Conservation (phyloP, 2,888 invertebrate species). For the Xanthostigma xanthostigma region DNA sequence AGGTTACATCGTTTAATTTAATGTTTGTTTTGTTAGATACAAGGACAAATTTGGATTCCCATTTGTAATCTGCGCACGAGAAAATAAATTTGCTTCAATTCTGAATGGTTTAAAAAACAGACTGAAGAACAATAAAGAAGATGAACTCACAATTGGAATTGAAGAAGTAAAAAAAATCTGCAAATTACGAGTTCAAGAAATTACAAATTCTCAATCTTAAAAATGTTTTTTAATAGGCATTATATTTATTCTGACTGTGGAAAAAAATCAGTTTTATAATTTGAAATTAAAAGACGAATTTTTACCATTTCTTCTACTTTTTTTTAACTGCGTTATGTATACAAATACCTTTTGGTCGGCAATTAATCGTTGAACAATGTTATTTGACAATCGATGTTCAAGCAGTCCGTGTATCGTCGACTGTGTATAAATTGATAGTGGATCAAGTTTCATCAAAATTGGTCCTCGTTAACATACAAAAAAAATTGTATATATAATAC, state of each 20-base stretch:
- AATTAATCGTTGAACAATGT: no score
- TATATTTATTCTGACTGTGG: not conserved
- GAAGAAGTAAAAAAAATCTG: slow-evolving; percentile 56
- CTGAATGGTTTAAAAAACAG: slow-evolving; percentile 37
- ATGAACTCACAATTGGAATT: slow-evolving; percentile 41
- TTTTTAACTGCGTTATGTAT: no score
- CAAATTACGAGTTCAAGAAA: slow-evolving; percentile 38
- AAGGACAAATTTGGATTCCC: slow-evolving; percentile 50
- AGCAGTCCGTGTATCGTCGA: no score
- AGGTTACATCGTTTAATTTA: not conserved
- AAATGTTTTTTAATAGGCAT: not conserved
- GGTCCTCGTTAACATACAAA: no score
- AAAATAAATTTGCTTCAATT: slow-evolving; percentile 43
- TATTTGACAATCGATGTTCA: no score
- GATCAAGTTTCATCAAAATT: no score
- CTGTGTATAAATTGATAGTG: no score
- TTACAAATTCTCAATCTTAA: slow-evolving; percentile 16
- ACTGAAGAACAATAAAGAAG: slow-evolving; percentile 33
- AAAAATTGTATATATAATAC: no score
- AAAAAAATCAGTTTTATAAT: no score
- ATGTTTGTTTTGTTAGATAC: slow-evolving; percentile 32
- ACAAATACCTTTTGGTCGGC: no score
- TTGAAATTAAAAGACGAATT: no score
- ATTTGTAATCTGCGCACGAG: slow-evolving; percentile 50
- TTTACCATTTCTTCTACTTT: no score